A percentile compares a stretch with the other conserved stretches of the same genome.
Conservation (phyloP, 2,797 vertebrate species). For the Malacoraja senta region DNA sequence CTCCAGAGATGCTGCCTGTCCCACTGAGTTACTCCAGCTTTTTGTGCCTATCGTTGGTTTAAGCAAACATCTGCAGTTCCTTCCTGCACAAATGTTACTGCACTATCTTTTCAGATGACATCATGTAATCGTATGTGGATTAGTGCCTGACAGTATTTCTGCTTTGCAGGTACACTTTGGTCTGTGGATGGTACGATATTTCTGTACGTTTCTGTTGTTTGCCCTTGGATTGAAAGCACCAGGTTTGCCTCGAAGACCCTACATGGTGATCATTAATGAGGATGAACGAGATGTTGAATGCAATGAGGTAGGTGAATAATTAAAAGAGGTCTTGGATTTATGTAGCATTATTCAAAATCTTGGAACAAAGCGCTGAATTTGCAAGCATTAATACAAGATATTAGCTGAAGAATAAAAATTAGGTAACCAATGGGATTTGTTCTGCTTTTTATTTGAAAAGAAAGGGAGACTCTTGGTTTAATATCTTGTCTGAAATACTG, state of each 20-base stretch:
- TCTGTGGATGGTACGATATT: slow-evolving; percentile 81
- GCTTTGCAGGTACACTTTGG: slow-evolving; percentile 72
- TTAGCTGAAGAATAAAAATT: not conserved
- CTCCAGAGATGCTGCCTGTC: too few relatives aligned
- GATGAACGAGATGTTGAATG: slow-evolving; percentile 79
- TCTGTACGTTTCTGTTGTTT: slow-evolving; percentile 72
- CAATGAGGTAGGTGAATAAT: slow-evolving; percentile 48
- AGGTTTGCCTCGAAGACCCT: slow-evolving; percentile 74
- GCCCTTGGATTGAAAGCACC: slow-evolving; percentile 80
- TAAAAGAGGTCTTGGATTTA: not conserved
- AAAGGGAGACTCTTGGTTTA: not conserved
- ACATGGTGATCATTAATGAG: slow-evolving; percentile 78
- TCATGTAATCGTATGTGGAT: not conserved
- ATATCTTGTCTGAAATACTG: not conserved
- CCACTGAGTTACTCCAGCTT: too few relatives aligned
- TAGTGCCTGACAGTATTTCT: not conserved
- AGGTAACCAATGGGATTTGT: not conserved
- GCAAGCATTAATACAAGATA: too few relatives aligned
- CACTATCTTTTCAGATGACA: too few relatives aligned
- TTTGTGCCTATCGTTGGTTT: too few relatives aligned
- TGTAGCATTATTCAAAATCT: not conserved
- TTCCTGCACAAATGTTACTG: too few relatives aligned
- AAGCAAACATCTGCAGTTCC: too few relatives aligned
- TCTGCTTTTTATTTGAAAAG: not conserved
- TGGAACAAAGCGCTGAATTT: not conserved